A percentile compares a stretch with the other conserved stretches of the same genome.
Evolutionary conservation across 2,113 vertebrate species (phyloP).

Genomic region (Theropithecus gelada): DNA sequence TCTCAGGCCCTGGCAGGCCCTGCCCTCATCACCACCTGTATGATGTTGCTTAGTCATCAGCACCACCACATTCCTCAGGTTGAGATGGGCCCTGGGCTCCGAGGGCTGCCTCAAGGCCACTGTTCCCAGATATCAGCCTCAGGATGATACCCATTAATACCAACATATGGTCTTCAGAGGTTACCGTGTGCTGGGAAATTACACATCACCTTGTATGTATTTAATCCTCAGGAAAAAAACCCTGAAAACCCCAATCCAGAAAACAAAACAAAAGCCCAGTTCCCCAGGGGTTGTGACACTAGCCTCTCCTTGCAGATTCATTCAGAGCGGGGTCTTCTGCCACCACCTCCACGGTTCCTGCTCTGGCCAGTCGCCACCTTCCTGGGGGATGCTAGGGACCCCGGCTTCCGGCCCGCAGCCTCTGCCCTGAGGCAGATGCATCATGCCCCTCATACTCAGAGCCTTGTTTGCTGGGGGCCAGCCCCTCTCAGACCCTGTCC

Average conservation of each 20-base stretch:
- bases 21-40: not conserved
- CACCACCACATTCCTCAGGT: not conserved
- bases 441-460: accelerated
- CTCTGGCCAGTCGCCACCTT: not conserved
- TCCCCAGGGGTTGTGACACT: accelerated
- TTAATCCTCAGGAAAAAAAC: not conserved
- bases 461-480: no score
- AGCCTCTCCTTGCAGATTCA: not conserved
- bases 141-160: not conserved
- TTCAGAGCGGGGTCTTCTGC: not conserved
- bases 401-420: not conserved
- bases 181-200: not conserved
- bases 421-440: not conserved
- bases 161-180: not conserved
- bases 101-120: not conserved
- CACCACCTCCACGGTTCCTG: accelerated
- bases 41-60: not conserved
- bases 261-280: not conserved
- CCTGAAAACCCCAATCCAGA: not conserved
- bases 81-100: no score
- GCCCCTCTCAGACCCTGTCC: not conserved
- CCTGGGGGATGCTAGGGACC: not conserved
- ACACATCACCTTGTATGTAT: accelerated
- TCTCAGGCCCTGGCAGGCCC: not conserved
- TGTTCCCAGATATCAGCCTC: not conserved